phyloP scores from a whole-genome alignment of 1,140 invertebrate genomes.

The Drosophila prosaltans region DNA sequence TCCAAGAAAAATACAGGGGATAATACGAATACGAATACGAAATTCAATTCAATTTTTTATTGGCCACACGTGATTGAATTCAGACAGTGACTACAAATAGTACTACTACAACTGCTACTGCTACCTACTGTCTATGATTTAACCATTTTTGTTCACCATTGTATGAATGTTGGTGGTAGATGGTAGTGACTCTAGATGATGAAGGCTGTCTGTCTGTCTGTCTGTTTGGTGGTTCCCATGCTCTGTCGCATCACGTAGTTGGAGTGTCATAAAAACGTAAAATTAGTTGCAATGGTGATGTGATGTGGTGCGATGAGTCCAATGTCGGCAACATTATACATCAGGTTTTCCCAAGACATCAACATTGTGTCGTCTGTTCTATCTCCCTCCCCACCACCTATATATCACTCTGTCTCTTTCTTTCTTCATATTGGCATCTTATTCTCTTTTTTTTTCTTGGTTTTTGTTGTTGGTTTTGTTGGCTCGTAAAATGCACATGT shows the following conservation, averaged over 20 bases:
- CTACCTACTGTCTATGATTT: constrained; percentile 65
- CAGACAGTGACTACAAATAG: constrained; percentile 7
- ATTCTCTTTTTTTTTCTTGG: constrained; percentile 40
- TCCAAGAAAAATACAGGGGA: background rate
- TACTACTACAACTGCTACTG: too few relatives aligned
- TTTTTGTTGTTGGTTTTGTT: constrained; percentile 19
- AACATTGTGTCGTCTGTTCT: constrained; percentile 48
- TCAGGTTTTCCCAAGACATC: constrained; percentile 63
- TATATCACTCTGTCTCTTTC: background rate
- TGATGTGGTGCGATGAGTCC: background rate
- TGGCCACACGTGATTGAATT: constrained; percentile 75
- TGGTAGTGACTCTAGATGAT: background rate
- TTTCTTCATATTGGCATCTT: constrained; percentile 8
- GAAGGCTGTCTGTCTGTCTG: background rate
- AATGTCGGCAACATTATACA: constrained; percentile 2
- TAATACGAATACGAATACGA: constrained; percentile 24
- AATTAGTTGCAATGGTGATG: constrained; percentile 67
- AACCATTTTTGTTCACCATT: constrained; percentile 51
- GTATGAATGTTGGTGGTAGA: constrained; percentile 1
- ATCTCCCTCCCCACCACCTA: background rate
- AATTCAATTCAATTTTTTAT: constrained; percentile 71
- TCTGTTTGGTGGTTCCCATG: constrained; percentile 31
- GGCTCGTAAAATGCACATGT: constrained; percentile 79
- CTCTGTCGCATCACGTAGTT: constrained; percentile 66
- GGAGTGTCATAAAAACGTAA: constrained; percentile 75